A percentile compares a stretch with the other conserved stretches of the same genome.
phyloP scores from a whole-genome alignment of 2,888 invertebrate species.

The Mantis religiosa region DNA sequence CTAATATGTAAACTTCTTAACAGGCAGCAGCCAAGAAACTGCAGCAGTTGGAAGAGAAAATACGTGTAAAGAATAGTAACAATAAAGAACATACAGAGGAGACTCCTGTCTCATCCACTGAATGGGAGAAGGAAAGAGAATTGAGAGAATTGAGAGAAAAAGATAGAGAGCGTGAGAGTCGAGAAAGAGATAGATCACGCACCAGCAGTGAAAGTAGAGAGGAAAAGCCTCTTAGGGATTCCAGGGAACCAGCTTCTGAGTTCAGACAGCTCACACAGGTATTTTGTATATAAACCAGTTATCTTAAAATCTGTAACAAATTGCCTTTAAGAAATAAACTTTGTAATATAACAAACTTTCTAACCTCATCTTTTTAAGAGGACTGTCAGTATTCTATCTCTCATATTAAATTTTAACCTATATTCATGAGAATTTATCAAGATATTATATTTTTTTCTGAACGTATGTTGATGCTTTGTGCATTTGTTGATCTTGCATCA shows the following conservation, averaged over 20 bases:
- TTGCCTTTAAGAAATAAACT: not conserved
- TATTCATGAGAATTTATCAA: no score
- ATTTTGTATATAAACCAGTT: not conserved
- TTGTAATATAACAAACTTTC: no score
- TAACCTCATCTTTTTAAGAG: no score
- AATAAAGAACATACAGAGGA: slow-evolving; percentile 44
- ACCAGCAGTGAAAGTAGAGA: slow-evolving; percentile 42
- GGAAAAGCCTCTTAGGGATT: slow-evolving; percentile 31
- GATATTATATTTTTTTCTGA: no score
- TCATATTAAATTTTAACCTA: no score
- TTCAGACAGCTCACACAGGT: slow-evolving; percentile 34
- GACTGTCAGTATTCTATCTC: no score
- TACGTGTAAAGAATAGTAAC: slow-evolving; percentile 48
- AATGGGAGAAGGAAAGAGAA: slow-evolving; percentile 49
- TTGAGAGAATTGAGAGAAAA: slow-evolving; percentile 38
- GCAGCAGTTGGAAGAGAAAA: slow-evolving; percentile 63
- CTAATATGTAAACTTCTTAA: not conserved
- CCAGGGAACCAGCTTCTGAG: slow-evolving; percentile 29
- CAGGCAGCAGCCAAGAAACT: slow-evolving; percentile 58
- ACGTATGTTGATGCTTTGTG: no score
- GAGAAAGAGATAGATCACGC: slow-evolving; percentile 43
- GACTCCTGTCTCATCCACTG: slow-evolving; percentile 36
- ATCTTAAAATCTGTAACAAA: no score
- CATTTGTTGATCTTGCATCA: no score
- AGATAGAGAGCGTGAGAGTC: slow-evolving; percentile 42